Base-by-base conservation (phyloP, 2,888 invertebrate species). In the Blomia tropicalis region DNA sequence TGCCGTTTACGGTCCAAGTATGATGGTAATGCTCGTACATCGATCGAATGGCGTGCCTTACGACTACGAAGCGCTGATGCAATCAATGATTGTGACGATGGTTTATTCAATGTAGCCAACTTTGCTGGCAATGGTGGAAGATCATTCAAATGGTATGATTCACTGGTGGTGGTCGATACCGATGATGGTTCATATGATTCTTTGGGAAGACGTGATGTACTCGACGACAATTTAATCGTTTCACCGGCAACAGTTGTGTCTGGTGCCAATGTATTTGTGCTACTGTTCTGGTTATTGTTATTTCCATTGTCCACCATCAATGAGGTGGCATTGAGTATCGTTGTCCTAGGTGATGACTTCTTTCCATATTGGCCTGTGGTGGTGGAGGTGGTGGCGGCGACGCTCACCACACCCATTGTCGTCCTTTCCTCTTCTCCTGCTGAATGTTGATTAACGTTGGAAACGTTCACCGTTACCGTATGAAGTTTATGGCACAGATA, bases 1-100 rank as follows among this genome's bases (percentile, higher is more conserved):
- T 65, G 65, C 4, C 65, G 17, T 47, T 65, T 64, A 17, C 47
- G 47, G 19, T 64, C 63, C 41, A 65, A 44, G 30, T 65, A 64
- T 1, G 65, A 65, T 25, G 64, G 64, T 17, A 65, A 51, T 19
- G 36, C 47, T 11, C 59, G 58, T 4, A 65, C 59, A 43, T 65
- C 65, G 23, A 65, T 64, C 11, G 59, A 59, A 22, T 65, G 61
- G 2, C 64, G 41, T 4, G 64, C 62, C 19, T 25, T 32, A 17
- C 62, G 62, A 54, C 31, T 60, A 4, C 53, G 53, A 30, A 62
- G 47, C 2, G 61, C 54, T n/a, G 27, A 54, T 3, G 31, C 29
- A 14, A 61, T 19, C 4, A 54, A 31, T 54, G 63, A n/a, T 29
- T 58, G 62, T 7, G 62, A 63, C 43, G 58, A 25, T 17, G 62